Base-by-base conservation (phyloP, 2,888 invertebrate species). In the Leptopilina syphax region DNA sequence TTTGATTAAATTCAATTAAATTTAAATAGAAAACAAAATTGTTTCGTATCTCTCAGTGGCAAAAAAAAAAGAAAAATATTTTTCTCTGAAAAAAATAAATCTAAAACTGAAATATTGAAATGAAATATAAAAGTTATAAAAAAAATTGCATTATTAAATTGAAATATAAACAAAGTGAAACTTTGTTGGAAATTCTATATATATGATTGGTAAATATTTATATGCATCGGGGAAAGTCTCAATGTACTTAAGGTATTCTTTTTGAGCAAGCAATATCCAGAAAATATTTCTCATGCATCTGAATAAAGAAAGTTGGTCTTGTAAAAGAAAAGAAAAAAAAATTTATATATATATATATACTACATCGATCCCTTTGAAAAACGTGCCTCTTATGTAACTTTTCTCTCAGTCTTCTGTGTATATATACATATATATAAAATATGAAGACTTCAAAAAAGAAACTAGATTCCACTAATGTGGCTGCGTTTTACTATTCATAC, bases 261-360 rank as follows among this genome's bases (percentile, higher is more conserved):
- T 41, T 18, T 34, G 57, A 73, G 73, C 34, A 57, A 73, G 57
- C 57, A 73, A 73, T 73, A 63, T 63, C 63, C 24, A 73, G 73
- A 73, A 73, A 73, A 54, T 73, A 73, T 70, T 34, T 70, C 70
- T 70, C 54, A 54, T 54, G 70, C 70, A 70, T 70, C 70, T 27
- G 70, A 47, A 70, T 57, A 73, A 41, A 73, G 73, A 60, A 73
- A 73, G n/a, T 73, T 57, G 41, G 73, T 34, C 27, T 57, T 34
- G 54, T 44, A 8, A 44, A 8, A 44, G 8, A 44, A 44, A 44
- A 44, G 8, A 44, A 44, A 34, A 34, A 60, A 68, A 50, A 50
- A 12, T 18, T 18, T 18, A 18, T 18, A 57, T 34, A 34, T 34
- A 34, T 34, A 34, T 34, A 34, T 3, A 34, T 34, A 57, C 73